Percentiles rank a stretch among this genome's conserved stretches.
These are phyloP conservation scores for Prionailurus bengalensis DNA, from an alignment of 2,113 vertebrate genomes.

Conservation along the genomic window DNA sequence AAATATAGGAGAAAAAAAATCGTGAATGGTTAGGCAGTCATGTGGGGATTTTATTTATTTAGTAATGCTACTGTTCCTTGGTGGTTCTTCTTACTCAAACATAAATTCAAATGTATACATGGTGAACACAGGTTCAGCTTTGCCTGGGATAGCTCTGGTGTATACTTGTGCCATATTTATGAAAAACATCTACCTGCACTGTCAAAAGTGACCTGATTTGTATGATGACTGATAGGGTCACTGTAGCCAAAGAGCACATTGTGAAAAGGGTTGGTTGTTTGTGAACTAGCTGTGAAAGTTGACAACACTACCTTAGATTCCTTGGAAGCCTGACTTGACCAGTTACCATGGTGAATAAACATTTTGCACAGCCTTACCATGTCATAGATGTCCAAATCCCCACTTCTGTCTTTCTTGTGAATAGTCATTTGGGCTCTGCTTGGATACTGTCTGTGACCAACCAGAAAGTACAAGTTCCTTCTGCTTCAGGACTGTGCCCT, in stretches of 20 bases:
- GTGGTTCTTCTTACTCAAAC: background rate
- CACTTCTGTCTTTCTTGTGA: background rate
- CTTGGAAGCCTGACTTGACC: background rate
- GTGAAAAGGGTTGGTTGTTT: background rate
- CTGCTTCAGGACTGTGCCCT: background rate
- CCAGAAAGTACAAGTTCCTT: background rate
- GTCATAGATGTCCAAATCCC: background rate
- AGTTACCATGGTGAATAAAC: background rate
- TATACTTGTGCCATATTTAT: background rate
- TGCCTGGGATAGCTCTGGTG: background rate
- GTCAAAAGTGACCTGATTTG: conserved; percentile 22
- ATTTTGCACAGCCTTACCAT: background rate
- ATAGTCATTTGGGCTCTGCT: background rate
- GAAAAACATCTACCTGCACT: background rate
- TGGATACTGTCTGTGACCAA: background rate
- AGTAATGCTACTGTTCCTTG: background rate
- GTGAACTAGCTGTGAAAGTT: conserved; percentile 2
- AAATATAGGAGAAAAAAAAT: background rate
- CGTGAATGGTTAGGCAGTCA: background rate
- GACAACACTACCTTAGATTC: background rate
- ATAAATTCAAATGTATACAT: background rate
- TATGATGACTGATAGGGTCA: background rate
- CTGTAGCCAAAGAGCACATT: background rate
- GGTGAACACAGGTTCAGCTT: background rate
- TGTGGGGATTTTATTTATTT: background rate